phyloP scores from a whole-genome alignment of 2,797 vertebrate genomes.

The Tauraco hartlaubi region DNA sequence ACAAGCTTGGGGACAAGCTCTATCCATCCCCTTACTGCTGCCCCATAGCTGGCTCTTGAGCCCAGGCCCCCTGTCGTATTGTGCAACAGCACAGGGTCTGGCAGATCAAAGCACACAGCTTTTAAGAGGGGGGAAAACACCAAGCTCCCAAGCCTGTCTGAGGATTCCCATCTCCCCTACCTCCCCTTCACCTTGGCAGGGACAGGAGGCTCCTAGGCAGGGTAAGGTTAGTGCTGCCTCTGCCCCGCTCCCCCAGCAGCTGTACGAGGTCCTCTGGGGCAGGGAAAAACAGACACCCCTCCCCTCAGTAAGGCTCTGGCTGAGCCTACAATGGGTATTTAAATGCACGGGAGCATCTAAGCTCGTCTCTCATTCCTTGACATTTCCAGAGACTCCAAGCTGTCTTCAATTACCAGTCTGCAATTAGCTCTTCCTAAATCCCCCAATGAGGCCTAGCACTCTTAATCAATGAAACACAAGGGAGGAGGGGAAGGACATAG shows the following conservation, averaged over 20 bases:
- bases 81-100: background rate
- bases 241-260: background rate
- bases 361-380: slow-evolving; percentile 56
- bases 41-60: background rate
- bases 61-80: background rate
- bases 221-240: background rate
- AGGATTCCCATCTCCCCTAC: background rate
- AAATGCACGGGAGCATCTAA: slow-evolving; percentile 42
- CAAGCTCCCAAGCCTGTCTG: background rate
- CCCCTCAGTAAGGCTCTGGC: background rate
- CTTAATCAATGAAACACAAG: slow-evolving; percentile 65
- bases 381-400: slow-evolving; percentile 65
- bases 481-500: slow-evolving; percentile 33
- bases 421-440: slow-evolving; percentile 70
- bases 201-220: background rate
- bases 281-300: background rate
- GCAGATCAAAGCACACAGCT: background rate
- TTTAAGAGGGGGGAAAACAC: background rate
- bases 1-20: background rate
- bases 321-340: background rate
- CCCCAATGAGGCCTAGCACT: slow-evolving; percentile 48
- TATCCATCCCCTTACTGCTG: background rate
- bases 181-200: background rate
- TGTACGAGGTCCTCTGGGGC: background rate
- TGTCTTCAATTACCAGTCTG: slow-evolving; percentile 65